phyloP scores from a whole-genome alignment of 2,888 invertebrate species.

The Chalcis sispes region DNA sequence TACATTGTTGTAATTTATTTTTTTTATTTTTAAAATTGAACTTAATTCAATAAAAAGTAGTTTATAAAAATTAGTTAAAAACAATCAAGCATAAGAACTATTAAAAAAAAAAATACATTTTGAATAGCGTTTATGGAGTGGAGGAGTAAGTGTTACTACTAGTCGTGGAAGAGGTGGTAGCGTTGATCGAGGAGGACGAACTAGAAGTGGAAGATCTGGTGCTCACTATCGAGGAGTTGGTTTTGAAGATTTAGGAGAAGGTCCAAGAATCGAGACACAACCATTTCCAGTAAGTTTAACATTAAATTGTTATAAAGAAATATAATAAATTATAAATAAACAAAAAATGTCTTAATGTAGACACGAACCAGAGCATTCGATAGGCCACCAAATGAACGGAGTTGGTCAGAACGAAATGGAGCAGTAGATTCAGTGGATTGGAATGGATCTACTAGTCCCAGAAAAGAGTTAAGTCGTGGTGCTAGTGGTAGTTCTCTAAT shows the following conservation, averaged over 20 bases:
- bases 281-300: constrained; percentile 67
- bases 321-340: constrained; percentile 3
- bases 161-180: constrained; percentile 74
- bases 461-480: constrained; percentile 78
- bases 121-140: constrained; percentile 79
- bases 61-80: background rate
- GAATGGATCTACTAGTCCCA: constrained; percentile 78
- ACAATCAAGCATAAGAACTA: background rate
- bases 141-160: constrained; percentile 79
- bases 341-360: constrained; percentile 62
- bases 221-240: constrained; percentile 75
- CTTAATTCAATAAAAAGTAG: background rate
- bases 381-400: constrained; percentile 76
- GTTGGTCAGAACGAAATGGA: constrained; percentile 79
- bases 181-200: constrained; percentile 75
- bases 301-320: constrained; percentile 7
- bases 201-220: constrained; percentile 73
- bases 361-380: constrained; percentile 72
- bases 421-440: constrained; percentile 77
- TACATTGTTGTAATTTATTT: background rate
- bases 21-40: background rate
- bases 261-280: constrained; percentile 71
- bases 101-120: constrained; percentile 24
- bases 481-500: constrained; percentile 74
- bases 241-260: constrained; percentile 76